Evolutionary conservation across 2,113 vertebrate species (phyloP).

Genomic region (Corydoras maculifer): DNA sequence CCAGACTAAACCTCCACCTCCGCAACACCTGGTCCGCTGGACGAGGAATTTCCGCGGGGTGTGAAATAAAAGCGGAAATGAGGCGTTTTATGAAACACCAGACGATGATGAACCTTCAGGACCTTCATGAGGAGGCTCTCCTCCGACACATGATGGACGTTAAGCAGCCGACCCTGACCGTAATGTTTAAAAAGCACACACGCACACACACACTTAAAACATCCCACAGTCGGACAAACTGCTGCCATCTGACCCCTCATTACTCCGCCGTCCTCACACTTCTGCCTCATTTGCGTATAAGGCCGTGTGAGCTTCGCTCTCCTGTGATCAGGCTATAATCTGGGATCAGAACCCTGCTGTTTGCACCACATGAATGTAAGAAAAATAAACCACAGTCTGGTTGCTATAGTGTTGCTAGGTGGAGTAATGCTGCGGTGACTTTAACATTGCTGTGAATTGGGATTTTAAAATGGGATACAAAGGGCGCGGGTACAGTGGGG

Average conservation of each 20-base stretch:
- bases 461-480: no score
- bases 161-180: no score
- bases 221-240: constrained; percentile 13
- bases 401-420: no score
- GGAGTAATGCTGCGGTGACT: no score
- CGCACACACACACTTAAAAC: constrained; percentile 12
- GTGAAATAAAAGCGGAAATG: neutral
- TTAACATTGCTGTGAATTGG: no score
- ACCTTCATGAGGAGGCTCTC: no score
- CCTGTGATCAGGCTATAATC: no score
- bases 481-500: no score
- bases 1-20: neutral
- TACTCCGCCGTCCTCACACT: neutral
- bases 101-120: neutral
- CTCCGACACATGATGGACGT: no score
- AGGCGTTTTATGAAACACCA: neutral
- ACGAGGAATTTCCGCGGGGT: neutral
- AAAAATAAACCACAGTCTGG: no score
- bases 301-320: neutral
- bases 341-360: no score
- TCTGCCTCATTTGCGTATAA: constrained; percentile 8
- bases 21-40: constrained; percentile 12
- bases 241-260: constrained; percentile 9
- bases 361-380: no score
- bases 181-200: neutral